phyloP scores from a whole-genome alignment of 2,797 vertebrate species.

The Percopsis omiscomaycus region DNA sequence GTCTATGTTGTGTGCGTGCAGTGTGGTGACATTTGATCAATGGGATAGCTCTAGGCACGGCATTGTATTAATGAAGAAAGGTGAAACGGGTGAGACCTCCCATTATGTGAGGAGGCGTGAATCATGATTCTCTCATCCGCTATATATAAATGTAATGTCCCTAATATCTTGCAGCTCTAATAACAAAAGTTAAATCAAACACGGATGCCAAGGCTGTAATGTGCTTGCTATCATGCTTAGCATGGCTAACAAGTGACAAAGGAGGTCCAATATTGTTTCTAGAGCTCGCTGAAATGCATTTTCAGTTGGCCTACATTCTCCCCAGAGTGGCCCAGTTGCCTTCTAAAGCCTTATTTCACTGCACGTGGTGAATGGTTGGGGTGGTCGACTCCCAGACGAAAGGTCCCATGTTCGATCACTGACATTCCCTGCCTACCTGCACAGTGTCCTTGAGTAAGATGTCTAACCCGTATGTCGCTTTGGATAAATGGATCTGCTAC shows the following conservation, averaged over 20 bases:
- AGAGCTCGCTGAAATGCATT: neutral
- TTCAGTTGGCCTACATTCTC: neutral
- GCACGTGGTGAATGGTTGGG: neutral
- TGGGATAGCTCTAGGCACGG: neutral
- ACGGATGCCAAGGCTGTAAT: neutral
- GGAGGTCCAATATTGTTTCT: neutral
- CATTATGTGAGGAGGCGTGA: too few relatives aligned
- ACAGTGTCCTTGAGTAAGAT: too few relatives aligned
- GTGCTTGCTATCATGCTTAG: neutral
- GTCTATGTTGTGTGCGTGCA: neutral
- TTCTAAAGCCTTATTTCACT: neutral
- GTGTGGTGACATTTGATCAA: constrained; percentile 24
- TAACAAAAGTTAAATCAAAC: neutral
- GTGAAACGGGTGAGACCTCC: too few relatives aligned
- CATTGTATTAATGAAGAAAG: neutral
- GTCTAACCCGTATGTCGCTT: too few relatives aligned
- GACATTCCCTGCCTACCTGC: too few relatives aligned
- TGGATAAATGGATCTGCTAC: too few relatives aligned
- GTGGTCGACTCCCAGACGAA: too few relatives aligned
- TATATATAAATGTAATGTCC: too few relatives aligned
- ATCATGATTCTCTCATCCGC: too few relatives aligned
- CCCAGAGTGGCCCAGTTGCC: neutral
- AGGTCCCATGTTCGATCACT: too few relatives aligned
- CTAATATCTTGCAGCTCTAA: neutral
- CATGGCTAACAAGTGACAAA: neutral